A percentile compares a stretch with the other conserved stretches of the same genome.
Evolutionary conservation across 2,888 invertebrate species (phyloP).

Genomic region (Agonum fuliginosum): DNA sequence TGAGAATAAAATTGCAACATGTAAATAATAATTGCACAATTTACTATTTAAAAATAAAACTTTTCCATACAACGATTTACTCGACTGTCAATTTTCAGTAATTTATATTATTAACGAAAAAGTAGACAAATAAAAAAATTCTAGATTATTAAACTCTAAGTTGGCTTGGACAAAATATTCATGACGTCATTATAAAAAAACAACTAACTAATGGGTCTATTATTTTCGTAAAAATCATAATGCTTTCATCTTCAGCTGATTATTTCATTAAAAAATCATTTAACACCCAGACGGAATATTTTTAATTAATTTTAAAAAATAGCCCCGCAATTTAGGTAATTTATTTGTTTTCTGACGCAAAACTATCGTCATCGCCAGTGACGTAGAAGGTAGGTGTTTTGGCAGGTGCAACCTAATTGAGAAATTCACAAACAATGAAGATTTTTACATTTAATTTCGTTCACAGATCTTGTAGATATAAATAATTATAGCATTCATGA

Average conservation of each 20-base stretch:
- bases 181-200: slow-evolving; percentile 3
- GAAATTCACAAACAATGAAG: slow-evolving; percentile 9
- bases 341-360: slow-evolving; percentile 1
- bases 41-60: too few relatives aligned
- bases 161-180: background rate
- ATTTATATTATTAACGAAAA: too few relatives aligned
- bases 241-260: background rate
- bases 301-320: slow-evolving; percentile 3
- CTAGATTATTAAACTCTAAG: background rate
- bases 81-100: too few relatives aligned
- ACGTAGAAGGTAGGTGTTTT: slow-evolving; percentile 23
- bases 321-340: background rate
- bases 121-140: too few relatives aligned
- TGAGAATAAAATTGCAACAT: too few relatives aligned
- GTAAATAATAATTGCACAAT: too few relatives aligned
- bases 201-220: background rate
- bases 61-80: too few relatives aligned
- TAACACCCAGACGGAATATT: background rate
- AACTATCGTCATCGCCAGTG: slow-evolving; percentile 1
- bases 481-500: background rate
- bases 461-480: slow-evolving; percentile 17
- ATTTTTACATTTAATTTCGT: slow-evolving; percentile 13
- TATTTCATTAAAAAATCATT: slow-evolving; percentile 1
- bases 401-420: slow-evolving; percentile 18
- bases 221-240: slow-evolving; percentile 4